Evolutionary conservation across 1,140 invertebrate genomes (phyloP).

Genomic region (Coboldia fuscipes): DNA sequence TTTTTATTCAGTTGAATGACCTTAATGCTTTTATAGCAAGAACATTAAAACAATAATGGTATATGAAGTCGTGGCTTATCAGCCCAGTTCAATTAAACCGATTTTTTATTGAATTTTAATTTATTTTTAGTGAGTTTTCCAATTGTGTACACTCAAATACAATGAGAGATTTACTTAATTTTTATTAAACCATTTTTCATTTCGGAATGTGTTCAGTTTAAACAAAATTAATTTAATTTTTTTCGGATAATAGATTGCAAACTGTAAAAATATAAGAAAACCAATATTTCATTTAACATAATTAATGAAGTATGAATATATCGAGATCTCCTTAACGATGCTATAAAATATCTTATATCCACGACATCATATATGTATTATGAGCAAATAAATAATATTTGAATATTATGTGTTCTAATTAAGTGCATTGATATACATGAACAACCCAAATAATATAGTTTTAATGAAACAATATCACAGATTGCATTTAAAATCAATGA

Average conservation of each 20-base stretch:
- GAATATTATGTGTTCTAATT: too few relatives aligned
- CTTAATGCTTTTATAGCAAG: neutral
- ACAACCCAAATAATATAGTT: neutral
- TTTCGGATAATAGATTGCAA: too few relatives aligned
- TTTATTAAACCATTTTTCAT: too few relatives aligned
- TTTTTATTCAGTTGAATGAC: neutral
- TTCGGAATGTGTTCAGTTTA: too few relatives aligned
- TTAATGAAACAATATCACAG: neutral
- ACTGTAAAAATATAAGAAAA: too few relatives aligned
- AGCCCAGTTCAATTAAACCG: neutral
- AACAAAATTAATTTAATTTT: too few relatives aligned
- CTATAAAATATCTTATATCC: neutral
- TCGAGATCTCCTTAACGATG: too few relatives aligned
- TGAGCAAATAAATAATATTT: neutral
- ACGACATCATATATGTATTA: conserved; percentile 4
- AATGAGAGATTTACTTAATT: too few relatives aligned
- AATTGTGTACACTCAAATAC: too few relatives aligned
- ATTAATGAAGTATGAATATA: too few relatives aligned
- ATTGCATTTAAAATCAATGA: neutral
- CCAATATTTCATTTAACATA: too few relatives aligned
- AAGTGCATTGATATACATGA: neutral
- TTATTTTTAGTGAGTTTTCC: neutral
- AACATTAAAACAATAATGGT: neutral
- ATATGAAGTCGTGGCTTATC: conserved; percentile 5
- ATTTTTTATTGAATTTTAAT: neutral